phyloP scores from a whole-genome alignment of 2,888 invertebrate genomes.

The Zonitis immaculata region DNA sequence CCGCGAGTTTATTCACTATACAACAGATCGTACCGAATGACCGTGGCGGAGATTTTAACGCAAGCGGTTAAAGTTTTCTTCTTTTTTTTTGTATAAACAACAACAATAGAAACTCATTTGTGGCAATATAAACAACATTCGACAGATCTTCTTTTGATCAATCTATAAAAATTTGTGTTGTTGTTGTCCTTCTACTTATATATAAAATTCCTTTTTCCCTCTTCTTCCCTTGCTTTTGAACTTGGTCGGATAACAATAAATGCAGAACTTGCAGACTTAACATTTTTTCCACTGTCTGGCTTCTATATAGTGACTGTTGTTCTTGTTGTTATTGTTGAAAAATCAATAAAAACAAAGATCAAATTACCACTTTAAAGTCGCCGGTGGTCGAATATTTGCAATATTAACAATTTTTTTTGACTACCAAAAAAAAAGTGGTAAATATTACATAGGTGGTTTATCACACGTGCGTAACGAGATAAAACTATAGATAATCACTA shows the following conservation, averaged over 20 bases:
- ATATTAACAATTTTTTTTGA: neutral
- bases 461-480: constrained; percentile 24
- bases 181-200: neutral
- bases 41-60: constrained; percentile 16
- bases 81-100: constrained; percentile 3
- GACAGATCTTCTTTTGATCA: neutral
- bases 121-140: constrained; percentile 5
- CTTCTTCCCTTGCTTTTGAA: neutral
- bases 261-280: neutral
- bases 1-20: constrained; percentile 38
- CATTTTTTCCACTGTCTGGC: neutral
- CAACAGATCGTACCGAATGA: constrained; percentile 6
- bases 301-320: neutral
- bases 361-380: constrained; percentile 14
- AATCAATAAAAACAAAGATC: constrained; percentile 15
- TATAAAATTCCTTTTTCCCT: neutral
- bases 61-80: constrained; percentile 30
- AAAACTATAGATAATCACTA: constrained; percentile 33
- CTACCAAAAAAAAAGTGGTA: neutral
- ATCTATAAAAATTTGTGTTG: constrained; percentile 14
- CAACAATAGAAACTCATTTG: constrained; percentile 25
- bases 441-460: neutral
- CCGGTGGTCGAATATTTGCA: constrained; percentile 14
- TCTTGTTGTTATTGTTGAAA: neutral
- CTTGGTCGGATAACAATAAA: neutral